Conservation (phyloP, 1,140 invertebrate genomes). For the Zeugodacus cucurbitae region DNA sequence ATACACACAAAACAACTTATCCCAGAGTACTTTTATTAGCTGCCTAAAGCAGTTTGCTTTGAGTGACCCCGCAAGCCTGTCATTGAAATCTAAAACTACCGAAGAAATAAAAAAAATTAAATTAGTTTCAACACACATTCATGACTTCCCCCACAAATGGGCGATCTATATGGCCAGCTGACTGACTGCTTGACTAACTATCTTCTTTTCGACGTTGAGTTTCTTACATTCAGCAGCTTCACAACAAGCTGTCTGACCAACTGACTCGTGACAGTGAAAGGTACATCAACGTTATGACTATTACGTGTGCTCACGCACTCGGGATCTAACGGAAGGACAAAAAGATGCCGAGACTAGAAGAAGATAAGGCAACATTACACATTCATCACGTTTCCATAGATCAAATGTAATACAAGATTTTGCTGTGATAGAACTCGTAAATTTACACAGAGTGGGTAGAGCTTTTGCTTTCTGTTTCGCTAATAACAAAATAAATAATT, state of each 20-base stretch:
- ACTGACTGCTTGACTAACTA: background rate
- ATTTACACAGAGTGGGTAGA: background rate
- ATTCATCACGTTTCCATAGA: background rate
- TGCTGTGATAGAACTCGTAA: background rate
- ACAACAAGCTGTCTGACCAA: background rate
- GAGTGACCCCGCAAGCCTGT: too few species aligned
- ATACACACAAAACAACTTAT: too few species aligned
- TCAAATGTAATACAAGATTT: slow-evolving; percentile 3
- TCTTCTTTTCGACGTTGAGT: background rate
- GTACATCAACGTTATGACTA: background rate
- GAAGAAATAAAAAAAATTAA: background rate
- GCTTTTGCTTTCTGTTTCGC: too few species aligned
- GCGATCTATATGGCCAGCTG: background rate
- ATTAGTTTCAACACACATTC: background rate
- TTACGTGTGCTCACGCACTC: background rate
- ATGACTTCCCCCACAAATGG: background rate
- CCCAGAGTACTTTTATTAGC: too few species aligned
- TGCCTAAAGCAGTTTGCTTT: too few species aligned
- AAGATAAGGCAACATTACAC: background rate
- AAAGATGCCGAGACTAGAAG: background rate
- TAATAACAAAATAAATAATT: background rate
- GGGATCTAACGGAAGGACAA: background rate
- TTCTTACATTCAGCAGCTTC: background rate
- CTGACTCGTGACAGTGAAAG: slow-evolving; percentile 2
- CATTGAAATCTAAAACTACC: background rate